These are phyloP conservation scores for Latheticus oryzae DNA, from an alignment of 2,888 invertebrate species.

Conservation along the genomic window DNA sequence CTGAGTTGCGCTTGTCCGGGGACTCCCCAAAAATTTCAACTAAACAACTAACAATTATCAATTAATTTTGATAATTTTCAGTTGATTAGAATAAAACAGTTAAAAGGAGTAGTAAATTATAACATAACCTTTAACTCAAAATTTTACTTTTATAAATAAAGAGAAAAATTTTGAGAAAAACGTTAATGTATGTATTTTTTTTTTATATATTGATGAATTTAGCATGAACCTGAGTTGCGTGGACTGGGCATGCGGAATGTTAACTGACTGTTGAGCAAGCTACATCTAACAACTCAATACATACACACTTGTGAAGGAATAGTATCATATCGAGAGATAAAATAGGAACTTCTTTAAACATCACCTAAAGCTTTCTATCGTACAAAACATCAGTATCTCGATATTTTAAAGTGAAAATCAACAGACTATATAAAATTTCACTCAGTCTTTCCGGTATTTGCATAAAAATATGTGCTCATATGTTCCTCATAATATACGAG, in stretches of 20 bases:
- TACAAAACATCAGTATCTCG: conserved; percentile 66
- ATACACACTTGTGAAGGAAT: conserved; percentile 65
- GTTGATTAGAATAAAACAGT: no score
- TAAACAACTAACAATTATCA: conserved; percentile 18
- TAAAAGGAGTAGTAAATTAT: no score
- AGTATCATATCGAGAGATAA: conserved; percentile 66
- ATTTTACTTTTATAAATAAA: no score
- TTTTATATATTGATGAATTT: conserved; percentile 31
- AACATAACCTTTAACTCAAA: no score
- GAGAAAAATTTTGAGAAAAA: no score
- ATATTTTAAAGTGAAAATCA: conserved; percentile 66
- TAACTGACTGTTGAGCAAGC: conserved; percentile 66
- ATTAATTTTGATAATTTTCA: no score
- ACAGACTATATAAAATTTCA: conserved; percentile 68
- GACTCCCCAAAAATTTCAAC: conserved; percentile 16
- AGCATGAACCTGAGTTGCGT: conserved; percentile 61
- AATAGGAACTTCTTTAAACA: conserved; percentile 68
- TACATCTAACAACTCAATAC: conserved; percentile 66
- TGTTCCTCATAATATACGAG: conserved; percentile 65
- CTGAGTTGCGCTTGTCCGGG: conserved; percentile 62
- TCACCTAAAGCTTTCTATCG: conserved; percentile 67
- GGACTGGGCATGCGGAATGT: conserved; percentile 63
- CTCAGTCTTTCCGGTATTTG: conserved; percentile 69
- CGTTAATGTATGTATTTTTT: no score
- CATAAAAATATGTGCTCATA: conserved; percentile 68